Base-by-base conservation (phyloP, 2,113 vertebrate genomes). In the Brienomyrus brachyistius region DNA sequence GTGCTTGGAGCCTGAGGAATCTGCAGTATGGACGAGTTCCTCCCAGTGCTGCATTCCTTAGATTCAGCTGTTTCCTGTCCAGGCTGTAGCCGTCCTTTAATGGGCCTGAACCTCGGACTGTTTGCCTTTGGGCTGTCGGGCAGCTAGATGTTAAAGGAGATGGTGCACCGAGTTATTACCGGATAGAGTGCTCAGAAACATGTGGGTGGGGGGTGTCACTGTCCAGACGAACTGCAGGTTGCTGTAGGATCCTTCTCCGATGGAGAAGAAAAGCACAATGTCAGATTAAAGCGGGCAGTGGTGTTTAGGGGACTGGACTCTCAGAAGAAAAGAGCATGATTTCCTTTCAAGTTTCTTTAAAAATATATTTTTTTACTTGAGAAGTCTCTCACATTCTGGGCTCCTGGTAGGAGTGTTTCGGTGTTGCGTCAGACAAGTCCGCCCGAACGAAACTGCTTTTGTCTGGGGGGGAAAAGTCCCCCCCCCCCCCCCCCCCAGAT, bases 21-120 rank as follows among this genome's bases (percentile, higher is more conserved):
- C 89, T 54, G 85, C 56, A 77, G 83, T 56, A 8, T 35, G 52
- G 91, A 92, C 82, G 91, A 56, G 88, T 88, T 91, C 82, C 90
- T 21, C 62, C 86, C 43, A 40, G 74, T 88, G 80, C 90, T 91
- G 91, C 91, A 93, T 94, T 90, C 89, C 92, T 90, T 47, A 56
- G 88, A 92, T 94, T 91, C 92, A 93, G 93, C 93, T 91, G 91
- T 92, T 91, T 92, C 90, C 89, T 91, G 91, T 93, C 91, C 90
- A 91, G 91, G 91, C 56, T 91, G 88, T 90, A 62, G 80, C 92
- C 89, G 51, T 91, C 90, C 91, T 56, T 91, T 35, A 77, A 40
- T 40, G 15, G 90, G 7, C 51, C 86, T 56, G 31, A 35, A 2
- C 50, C 51, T 59, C 6, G 1, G 51, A 40, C 48, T 23, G 31